These are phyloP conservation scores for Acrossocheilus fasciatus DNA, from an alignment of 2,797 vertebrate genomes.

Conservation along the genomic window DNA sequence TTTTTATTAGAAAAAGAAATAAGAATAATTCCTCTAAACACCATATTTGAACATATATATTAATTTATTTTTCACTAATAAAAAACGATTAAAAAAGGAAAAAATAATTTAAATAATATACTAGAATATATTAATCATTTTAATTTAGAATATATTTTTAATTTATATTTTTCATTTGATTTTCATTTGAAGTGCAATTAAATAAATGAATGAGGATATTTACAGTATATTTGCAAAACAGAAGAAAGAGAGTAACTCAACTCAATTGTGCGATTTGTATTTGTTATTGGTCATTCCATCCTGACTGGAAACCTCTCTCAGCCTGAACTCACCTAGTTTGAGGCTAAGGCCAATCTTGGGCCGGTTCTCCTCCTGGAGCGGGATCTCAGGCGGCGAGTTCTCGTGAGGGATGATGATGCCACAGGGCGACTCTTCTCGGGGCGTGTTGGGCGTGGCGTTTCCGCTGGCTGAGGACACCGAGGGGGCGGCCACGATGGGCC, in stretches of 20 bases:
- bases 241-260: neutral
- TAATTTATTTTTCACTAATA: neutral
- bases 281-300: neutral
- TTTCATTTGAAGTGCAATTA: neutral
- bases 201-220: neutral
- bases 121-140: too few relatives aligned
- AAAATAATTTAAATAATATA: neutral
- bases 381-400: slow-evolving; percentile 93
- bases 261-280: too few relatives aligned
- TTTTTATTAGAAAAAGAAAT: too few relatives aligned
- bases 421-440: slow-evolving; percentile 94
- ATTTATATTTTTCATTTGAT: too few relatives aligned
- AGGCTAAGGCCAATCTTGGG: slow-evolving; percentile 97
- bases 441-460: slow-evolving; percentile 92
- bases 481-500: slow-evolving; percentile 93
- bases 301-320: neutral
- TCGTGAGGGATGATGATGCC: slow-evolving; percentile 99
- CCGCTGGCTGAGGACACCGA: slow-evolving; percentile 95
- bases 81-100: neutral
- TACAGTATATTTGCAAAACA: neutral
- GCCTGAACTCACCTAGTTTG: slow-evolving; percentile 85
- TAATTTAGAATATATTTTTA: too few relatives aligned
- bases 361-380: slow-evolving; percentile 91
- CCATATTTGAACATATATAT: neutral
- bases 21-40: neutral